Evolutionary conservation across 2,113 vertebrate genomes (phyloP), one percentile per base, ranked within the genome.

Genomic region (Oncorhynchus mykiss): DNA sequence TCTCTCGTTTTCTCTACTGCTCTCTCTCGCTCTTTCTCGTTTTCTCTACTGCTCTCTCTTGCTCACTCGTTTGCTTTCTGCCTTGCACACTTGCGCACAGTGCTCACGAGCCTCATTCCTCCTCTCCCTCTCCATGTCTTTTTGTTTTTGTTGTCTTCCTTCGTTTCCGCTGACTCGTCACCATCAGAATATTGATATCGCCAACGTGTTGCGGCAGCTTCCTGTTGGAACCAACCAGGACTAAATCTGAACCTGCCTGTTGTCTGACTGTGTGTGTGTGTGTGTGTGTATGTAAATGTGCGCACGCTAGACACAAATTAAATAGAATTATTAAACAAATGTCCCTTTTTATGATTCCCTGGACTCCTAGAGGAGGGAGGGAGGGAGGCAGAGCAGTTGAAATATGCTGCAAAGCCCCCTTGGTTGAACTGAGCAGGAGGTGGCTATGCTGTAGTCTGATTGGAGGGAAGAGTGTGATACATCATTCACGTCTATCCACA

Each of bases 181-280:
- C 86, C 85, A 83, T 90, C 91, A 79, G 90, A 92, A 91, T 93
- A 93, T 93, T 91, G 92, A 93, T 93, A 91, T 85, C 87, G 81
- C 80, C 83, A 91, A 91, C 75, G 79, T 92, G 89, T 91, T 92
- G 90, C 89, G 62, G 85, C 85, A 90, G 85, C 88, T 87, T 85
- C 76, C 79, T 87, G 84, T 88, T 82, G 77, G 89, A 90, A 91
- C 88, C 81, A 91, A 86, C 82, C 88, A 90, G 34, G 2, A 85
- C 86, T 85, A 54, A 11, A 18, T 24, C 27, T 27, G 8, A 45
- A 12, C 39, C 39, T 16, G 2, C 29, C 13, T 31, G 3, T 31
- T 45, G 8, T 20, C 67, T 39, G 31, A 34, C 29, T 29, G 0
- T 29, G 0, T 29, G 1, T 29, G 0, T 29, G 6, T 34, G 5